Percentiles rank a stretch among this genome's conserved stretches.
phyloP scores from a whole-genome alignment of 2,888 invertebrate genomes.

The Ochropacha duplaris region DNA sequence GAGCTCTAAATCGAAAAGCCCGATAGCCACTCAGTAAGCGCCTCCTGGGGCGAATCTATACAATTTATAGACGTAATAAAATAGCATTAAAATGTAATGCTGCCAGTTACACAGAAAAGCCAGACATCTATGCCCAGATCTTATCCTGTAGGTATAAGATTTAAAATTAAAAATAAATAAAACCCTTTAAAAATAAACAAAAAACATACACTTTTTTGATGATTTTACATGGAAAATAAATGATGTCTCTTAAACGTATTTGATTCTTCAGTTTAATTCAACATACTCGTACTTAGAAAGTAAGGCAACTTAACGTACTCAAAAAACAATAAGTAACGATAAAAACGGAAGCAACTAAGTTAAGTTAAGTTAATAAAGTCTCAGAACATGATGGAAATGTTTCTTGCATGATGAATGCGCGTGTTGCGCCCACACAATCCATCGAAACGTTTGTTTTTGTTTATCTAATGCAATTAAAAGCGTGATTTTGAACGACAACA shows the following conservation, averaged over 20 bases:
- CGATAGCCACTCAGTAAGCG: constrained; percentile 72
- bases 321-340: constrained; percentile 8
- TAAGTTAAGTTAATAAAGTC: constrained; percentile 46
- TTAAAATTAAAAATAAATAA: background rate
- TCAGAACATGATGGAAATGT: constrained; percentile 52
- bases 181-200: background rate
- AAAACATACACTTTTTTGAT: background rate
- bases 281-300: background rate
- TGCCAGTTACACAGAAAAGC: constrained; percentile 25
- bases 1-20: constrained; percentile 68
- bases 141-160: background rate
- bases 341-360: constrained; percentile 44
- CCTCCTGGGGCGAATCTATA: constrained; percentile 74
- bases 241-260: too few relatives aligned
- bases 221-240: too few relatives aligned
- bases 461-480: constrained; percentile 3
- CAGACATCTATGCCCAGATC: background rate
- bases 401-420: constrained; percentile 46
- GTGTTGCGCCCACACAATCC: constrained; percentile 5
- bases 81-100: constrained; percentile 61
- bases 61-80: constrained; percentile 79
- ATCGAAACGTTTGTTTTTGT: constrained; percentile 7
- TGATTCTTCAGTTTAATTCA: background rate
- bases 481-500: background rate
- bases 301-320: background rate